These are phyloP conservation scores for Papilio aristodemus DNA, from an alignment of 1,140 invertebrate genomes.

Conservation along the genomic window DNA sequence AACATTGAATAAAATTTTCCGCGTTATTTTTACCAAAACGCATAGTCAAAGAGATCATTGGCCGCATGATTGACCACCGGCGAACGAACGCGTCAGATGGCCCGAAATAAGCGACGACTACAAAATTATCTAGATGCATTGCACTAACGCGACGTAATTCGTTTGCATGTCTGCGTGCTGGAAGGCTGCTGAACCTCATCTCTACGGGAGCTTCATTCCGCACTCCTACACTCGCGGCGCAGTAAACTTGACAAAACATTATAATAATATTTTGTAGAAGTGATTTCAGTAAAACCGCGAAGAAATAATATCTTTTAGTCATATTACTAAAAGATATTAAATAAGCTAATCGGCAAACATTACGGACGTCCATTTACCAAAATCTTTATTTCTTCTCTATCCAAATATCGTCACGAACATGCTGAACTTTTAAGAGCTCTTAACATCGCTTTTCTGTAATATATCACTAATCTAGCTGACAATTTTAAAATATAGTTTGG, in stretches of 20 bases:
- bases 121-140: constrained; percentile 41
- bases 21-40: constrained; percentile 10
- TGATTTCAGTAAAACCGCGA: no score
- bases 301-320: neutral
- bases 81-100: constrained; percentile 23
- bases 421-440: no score
- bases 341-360: no score
- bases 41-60: constrained; percentile 27
- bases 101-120: constrained; percentile 36
- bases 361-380: no score
- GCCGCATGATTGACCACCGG: constrained; percentile 18
- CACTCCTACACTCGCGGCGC: constrained; percentile 39
- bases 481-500: no score
- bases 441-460: no score
- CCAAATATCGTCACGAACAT: no score
- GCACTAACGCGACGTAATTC: constrained; percentile 19
- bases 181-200: constrained; percentile 45
- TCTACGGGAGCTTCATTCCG: constrained; percentile 45
- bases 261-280: neutral
- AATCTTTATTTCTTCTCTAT: no score
- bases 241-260: constrained; percentile 35
- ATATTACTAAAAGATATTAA: neutral
- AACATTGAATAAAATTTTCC: neutral
- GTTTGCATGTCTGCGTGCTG: constrained; percentile 33
- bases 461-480: no score